These are phyloP conservation scores for Oscheius sp. DNA, from an alignment of 2,888 invertebrate species.

Conservation along the genomic window DNA sequence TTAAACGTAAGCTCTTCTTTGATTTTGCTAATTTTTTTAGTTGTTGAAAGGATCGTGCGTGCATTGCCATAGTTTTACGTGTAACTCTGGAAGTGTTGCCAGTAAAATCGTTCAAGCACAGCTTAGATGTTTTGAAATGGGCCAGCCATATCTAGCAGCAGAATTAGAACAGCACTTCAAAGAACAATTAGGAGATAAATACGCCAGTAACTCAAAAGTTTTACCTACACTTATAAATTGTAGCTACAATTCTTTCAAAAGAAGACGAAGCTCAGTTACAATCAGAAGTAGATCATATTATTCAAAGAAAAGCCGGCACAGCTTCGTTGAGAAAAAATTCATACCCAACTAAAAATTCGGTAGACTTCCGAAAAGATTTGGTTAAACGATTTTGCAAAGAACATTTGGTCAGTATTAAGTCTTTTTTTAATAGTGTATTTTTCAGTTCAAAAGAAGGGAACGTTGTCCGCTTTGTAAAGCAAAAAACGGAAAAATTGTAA, in stretches of 20 bases:
- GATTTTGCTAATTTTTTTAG: conserved; percentile 54
- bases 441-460: conserved; percentile 58
- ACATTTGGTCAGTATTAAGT: conserved; percentile 52
- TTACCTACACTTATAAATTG: not conserved
- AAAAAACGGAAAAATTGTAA: conserved; percentile 61
- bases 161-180: conserved; percentile 71
- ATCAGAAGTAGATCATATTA: conserved; percentile 32
- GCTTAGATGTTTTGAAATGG: conserved; percentile 74
- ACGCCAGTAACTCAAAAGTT: conserved; percentile 5
- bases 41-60: conserved; percentile 73
- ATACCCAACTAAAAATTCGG: conserved; percentile 55
- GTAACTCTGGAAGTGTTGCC: conserved; percentile 43
- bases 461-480: conserved; percentile 66
- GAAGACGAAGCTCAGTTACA: conserved; percentile 25
- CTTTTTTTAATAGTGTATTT: not conserved
- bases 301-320: conserved; percentile 2
- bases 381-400: conserved; percentile 48
- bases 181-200: conserved; percentile 25
- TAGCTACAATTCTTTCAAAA: not conserved
- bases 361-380: conserved; percentile 50
- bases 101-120: conserved; percentile 78
- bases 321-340: not conserved
- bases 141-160: conserved; percentile 80
- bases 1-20: conserved; percentile 74
- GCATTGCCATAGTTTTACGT: conserved; percentile 71